phyloP scores from a whole-genome alignment of 2,113 vertebrate species.

The Lanius collurio region DNA sequence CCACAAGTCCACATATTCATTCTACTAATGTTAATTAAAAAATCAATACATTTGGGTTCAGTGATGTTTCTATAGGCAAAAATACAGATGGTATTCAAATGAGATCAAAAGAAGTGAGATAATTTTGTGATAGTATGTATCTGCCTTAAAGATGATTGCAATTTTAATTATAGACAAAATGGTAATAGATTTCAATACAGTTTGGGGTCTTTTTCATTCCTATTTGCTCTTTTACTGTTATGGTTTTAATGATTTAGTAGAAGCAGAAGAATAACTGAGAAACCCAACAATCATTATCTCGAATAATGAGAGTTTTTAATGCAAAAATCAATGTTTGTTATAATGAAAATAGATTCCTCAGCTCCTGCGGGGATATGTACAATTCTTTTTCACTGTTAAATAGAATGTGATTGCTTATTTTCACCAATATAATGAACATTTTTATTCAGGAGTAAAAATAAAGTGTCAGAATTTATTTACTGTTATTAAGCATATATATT shows the following conservation, averaged over 20 bases:
- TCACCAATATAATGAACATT: constrained; percentile 53
- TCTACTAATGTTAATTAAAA: not conserved
- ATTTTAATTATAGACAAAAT: not conserved
- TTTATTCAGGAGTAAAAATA: constrained; percentile 73
- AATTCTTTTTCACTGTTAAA: constrained; percentile 72
- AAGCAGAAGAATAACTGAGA: constrained; percentile 78
- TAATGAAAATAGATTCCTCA: constrained; percentile 82
- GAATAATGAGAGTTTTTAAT: constrained; percentile 84
- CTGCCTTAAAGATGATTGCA: not conserved
- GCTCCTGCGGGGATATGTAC: constrained; percentile 72
- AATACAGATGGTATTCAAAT: not conserved
- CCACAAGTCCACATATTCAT: not conserved
- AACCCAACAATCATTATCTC: constrained; percentile 78
- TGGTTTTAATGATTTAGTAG: constrained; percentile 77
- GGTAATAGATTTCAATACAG: not conserved
- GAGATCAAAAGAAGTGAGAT: not conserved
- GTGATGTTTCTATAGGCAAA: not conserved
- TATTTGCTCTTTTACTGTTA: constrained; percentile 58
- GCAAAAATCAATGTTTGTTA: constrained; percentile 83
- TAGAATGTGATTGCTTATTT: constrained; percentile 72
- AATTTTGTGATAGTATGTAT: not conserved
- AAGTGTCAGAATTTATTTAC: constrained; percentile 73
- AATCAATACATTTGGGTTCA: not conserved
- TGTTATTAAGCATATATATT: constrained; percentile 57
- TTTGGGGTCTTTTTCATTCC: not conserved